Evolutionary conservation across 2,797 vertebrate species (phyloP), one percentile per base, ranked within the genome.

Genomic region (Catharus ustulatus): DNA sequence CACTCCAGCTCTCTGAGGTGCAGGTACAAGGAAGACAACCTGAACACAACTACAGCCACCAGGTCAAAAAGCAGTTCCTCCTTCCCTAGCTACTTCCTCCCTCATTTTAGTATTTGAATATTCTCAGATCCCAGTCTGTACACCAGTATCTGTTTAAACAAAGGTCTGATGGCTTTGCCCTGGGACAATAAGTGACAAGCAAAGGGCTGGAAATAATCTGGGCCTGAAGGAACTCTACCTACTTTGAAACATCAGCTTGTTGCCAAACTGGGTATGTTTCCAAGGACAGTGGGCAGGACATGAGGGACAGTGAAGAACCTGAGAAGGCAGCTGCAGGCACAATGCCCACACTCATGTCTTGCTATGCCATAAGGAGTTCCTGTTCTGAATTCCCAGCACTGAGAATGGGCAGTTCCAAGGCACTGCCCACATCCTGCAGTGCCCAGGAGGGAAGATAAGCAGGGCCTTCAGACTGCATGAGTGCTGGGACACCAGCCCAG

Each of bases 181-280:
- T 18, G 27, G n/a, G 63, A 62, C 27, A 36, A 57, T 3, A 74
- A 54, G 59, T 16, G 30, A 43, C 21, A 68, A 30, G 10, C 46
- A 72, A 89, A 72, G 23, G 46, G 13, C 36, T 79, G 32, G 29
- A 84, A 84, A 67, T 20, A 52, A 48, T 21, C 22, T 38, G 36
- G 18, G 26, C 46, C 49, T 82, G 74, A 84, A 72, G 34, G 46
- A 92, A 72, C 7, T 19, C 42, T 9, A 9, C 42, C 40, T 46
- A 3, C 32, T 45, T 26, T 59, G 58, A 52, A 72, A 36, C 8
- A 57, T 1, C 0, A 1, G 42, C 36, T 54, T 27, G 10, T 8
- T 54, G 57, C 21, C 30, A 54, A 46, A 17, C 10, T 16, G 36
- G 34, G 42, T 8, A 1, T 0, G 0, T 24, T 66, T 73, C 48